Percentiles rank a stretch among this genome's conserved stretches.
Conservation (phyloP, 2,797 vertebrate genomes). For the Gouania willdenowi region DNA sequence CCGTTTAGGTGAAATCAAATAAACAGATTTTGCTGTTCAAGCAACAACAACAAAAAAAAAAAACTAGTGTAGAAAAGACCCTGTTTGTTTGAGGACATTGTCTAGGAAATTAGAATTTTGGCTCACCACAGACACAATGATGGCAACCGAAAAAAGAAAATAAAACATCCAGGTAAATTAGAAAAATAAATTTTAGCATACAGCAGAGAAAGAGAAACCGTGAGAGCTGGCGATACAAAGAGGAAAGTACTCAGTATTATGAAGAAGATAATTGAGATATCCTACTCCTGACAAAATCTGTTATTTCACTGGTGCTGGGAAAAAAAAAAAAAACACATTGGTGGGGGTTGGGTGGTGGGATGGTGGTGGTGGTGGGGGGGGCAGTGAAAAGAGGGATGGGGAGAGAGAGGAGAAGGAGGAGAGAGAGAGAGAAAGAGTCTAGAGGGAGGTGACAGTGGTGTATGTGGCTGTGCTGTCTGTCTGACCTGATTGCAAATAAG, state of each 20-base stretch:
- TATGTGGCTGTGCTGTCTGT: constrained; percentile 74
- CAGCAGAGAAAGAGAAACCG: background rate
- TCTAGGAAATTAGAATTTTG: constrained; percentile 12
- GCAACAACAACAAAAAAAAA: too few species aligned
- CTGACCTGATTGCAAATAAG: constrained; percentile 83
- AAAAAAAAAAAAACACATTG: too few species aligned
- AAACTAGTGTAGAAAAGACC: too few species aligned
- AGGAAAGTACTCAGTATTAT: constrained; percentile 51
- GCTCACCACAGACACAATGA: constrained; percentile 28
- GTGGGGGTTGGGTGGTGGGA: constrained; percentile 18
- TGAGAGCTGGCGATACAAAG: constrained; percentile 43
- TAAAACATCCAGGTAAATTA: constrained; percentile 37
- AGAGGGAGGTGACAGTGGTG: constrained; percentile 76
- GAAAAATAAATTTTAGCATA: constrained; percentile 27
- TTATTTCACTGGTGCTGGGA: constrained; percentile 62
- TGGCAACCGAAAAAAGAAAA: constrained; percentile 35
- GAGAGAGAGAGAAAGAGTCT: constrained; percentile 47
- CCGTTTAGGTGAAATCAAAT: too few species aligned
- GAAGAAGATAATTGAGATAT: constrained; percentile 75
- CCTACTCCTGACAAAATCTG: constrained; percentile 71
- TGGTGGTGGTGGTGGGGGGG: constrained; percentile 20
- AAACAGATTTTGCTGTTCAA: too few species aligned
- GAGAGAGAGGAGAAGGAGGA: background rate
- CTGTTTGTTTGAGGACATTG: constrained; percentile 4
- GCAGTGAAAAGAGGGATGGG: constrained; percentile 13